phyloP scores from a whole-genome alignment of 2,797 vertebrate species.

The Nyctibius grandis region DNA sequence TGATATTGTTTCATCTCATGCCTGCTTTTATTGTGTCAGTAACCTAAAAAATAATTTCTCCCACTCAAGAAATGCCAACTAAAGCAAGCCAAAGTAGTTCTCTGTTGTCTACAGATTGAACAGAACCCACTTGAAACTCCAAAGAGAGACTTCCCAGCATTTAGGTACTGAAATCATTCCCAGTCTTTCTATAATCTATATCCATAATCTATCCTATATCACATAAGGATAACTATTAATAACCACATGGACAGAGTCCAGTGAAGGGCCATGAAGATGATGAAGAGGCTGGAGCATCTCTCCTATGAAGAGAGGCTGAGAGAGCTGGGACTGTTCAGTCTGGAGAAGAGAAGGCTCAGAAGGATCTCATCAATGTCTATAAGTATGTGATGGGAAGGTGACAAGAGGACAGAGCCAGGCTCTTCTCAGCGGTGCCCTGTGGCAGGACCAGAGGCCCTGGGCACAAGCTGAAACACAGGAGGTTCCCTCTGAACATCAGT shows the following conservation, averaged over 20 bases:
- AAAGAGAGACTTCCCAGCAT: neutral
- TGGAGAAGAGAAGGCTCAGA: neutral
- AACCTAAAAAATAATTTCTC: neutral
- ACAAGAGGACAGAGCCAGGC: too few relatives aligned
- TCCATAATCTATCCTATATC: too few relatives aligned
- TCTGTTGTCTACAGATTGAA: neutral
- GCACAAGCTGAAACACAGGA: too few relatives aligned
- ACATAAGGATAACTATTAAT: neutral
- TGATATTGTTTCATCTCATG: neutral
- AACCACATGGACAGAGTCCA: neutral
- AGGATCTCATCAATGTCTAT: too few relatives aligned
- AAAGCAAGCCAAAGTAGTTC: neutral
- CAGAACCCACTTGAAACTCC: neutral
- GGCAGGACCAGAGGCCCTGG: too few relatives aligned
- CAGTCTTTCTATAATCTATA: neutral
- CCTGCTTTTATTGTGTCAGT: neutral
- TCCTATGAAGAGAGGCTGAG: neutral
- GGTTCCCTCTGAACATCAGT: too few relatives aligned
- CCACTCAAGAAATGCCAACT: neutral
- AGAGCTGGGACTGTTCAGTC: neutral
- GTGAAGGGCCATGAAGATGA: neutral
- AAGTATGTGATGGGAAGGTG: too few relatives aligned
- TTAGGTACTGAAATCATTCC: neutral
- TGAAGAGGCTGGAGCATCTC: neutral
- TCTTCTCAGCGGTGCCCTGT: too few relatives aligned